Evolutionary conservation across 2,797 vertebrate genomes (phyloP).

Genomic region (Eleutherodactylus coqui): DNA sequence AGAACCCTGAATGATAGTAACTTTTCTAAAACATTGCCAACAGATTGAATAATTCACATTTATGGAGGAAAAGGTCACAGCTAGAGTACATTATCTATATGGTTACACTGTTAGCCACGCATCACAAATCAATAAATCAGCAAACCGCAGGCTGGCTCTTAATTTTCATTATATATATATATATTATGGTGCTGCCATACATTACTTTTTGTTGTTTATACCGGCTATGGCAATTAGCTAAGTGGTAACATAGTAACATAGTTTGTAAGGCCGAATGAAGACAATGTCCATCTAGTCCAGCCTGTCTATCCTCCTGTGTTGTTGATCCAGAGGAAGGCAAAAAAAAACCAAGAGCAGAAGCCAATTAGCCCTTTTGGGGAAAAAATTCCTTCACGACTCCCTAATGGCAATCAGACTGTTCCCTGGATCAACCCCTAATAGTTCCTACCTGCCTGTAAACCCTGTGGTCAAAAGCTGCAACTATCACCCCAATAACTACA

Average conservation of each 20-base stretch:
- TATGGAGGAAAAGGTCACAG: slow-evolving; percentile 17
- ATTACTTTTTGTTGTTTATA: not conserved
- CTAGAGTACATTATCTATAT: slow-evolving; percentile 24
- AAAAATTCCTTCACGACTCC: too few species aligned
- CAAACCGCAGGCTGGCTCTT: not conserved
- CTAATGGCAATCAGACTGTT: too few species aligned
- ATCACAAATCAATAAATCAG: slow-evolving; percentile 27
- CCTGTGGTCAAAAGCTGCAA: not conserved
- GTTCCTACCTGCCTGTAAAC: too few species aligned
- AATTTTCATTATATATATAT: slow-evolving; percentile 10
- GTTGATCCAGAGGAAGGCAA: too few species aligned
- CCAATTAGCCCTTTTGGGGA: too few species aligned
- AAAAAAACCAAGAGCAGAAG: too few species aligned
- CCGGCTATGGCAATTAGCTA: not conserved
- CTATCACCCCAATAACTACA: not conserved
- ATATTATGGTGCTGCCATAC: not conserved
- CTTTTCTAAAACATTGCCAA: slow-evolving; percentile 23
- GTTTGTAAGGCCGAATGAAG: too few species aligned
- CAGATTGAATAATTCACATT: slow-evolving; percentile 30
- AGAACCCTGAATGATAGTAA: slow-evolving; percentile 31
- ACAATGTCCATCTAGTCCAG: too few species aligned
- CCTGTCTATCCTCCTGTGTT: too few species aligned
- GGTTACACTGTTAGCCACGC: slow-evolving; percentile 3
- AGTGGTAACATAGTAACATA: too few species aligned
- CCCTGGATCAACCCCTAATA: too few species aligned